These are phyloP conservation scores for Polypedilum vanderplanki DNA, from an alignment of 1,140 invertebrate species.

Conservation along the genomic window DNA sequence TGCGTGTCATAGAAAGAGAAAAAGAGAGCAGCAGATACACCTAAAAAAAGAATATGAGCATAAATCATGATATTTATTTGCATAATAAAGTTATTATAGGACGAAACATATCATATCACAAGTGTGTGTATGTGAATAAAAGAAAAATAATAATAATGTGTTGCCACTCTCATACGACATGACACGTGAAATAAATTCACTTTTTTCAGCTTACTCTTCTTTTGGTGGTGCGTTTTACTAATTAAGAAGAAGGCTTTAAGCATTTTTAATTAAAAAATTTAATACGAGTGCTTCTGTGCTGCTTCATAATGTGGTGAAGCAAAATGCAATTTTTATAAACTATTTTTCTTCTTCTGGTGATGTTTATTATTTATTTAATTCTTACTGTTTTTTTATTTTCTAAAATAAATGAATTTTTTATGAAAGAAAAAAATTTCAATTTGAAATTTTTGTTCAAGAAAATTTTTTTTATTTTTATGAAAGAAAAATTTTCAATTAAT, in stretches of 20 bases:
- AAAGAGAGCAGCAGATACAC: neutral
- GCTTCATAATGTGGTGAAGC: no score
- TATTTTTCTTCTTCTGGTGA: no score
- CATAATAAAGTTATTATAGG: constrained; percentile 28
- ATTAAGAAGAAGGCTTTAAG: neutral
- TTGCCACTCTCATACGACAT: neutral
- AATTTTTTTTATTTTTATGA: no score
- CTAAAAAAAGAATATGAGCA: constrained; percentile 23
- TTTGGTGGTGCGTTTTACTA: neutral
- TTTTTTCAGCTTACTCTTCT: neutral
- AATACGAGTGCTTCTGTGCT: no score
- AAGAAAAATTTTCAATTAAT: no score
- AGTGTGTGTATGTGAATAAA: neutral
- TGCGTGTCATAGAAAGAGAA: neutral
- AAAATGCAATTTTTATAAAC: no score
- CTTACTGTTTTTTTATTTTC: no score
- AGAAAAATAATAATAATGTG: constrained; percentile 30
- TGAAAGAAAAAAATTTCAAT: no score
- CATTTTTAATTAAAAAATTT: no score
- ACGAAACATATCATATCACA: neutral
- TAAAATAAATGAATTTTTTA: no score
- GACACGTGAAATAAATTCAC: constrained; percentile 1
- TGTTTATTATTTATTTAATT: no score
- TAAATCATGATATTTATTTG: constrained; percentile 29
- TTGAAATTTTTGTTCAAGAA: no score